phyloP scores from a whole-genome alignment of 2,797 vertebrate genomes.

The Vireo griseus region DNA sequence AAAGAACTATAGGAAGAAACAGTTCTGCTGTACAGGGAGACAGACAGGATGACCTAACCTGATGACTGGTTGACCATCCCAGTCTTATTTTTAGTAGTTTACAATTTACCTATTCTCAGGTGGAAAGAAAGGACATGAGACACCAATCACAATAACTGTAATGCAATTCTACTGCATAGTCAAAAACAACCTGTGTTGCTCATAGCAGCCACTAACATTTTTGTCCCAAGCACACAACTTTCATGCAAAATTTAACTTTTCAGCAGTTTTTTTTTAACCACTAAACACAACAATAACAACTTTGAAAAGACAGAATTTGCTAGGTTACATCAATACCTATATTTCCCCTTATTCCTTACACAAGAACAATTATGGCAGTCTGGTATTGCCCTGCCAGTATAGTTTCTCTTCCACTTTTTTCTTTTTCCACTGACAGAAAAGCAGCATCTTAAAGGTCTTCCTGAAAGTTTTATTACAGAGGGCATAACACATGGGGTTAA shows the following conservation, averaged over 20 bases:
- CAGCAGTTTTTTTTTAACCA: neutral
- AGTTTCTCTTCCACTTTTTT: slow-evolving; percentile 89
- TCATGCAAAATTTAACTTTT: slow-evolving; percentile 26
- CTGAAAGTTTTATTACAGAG: slow-evolving; percentile 98
- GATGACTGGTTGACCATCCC: neutral
- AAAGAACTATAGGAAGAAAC: neutral
- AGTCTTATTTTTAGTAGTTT: neutral
- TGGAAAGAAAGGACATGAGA: neutral
- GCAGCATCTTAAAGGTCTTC: slow-evolving; percentile 95
- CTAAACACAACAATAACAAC: slow-evolving; percentile 7
- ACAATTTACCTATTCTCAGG: neutral
- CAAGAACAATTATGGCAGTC: slow-evolving; percentile 64
- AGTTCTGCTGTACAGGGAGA: neutral
- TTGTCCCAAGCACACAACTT: neutral
- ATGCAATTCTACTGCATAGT: neutral
- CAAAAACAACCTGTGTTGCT: neutral
- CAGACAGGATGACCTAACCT: neutral
- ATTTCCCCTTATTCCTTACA: neutral
- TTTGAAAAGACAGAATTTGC: slow-evolving; percentile 21
- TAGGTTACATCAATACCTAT: neutral
- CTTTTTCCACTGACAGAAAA: slow-evolving; percentile 92
- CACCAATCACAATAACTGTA: neutral
- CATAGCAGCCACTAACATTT: slow-evolving; percentile 1
- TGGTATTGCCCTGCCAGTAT: slow-evolving; percentile 90
- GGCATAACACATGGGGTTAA: slow-evolving; percentile 98